Evolutionary conservation across 2,797 vertebrate genomes (phyloP).

Genomic region (Pseudopleuronectes americanus): DNA sequence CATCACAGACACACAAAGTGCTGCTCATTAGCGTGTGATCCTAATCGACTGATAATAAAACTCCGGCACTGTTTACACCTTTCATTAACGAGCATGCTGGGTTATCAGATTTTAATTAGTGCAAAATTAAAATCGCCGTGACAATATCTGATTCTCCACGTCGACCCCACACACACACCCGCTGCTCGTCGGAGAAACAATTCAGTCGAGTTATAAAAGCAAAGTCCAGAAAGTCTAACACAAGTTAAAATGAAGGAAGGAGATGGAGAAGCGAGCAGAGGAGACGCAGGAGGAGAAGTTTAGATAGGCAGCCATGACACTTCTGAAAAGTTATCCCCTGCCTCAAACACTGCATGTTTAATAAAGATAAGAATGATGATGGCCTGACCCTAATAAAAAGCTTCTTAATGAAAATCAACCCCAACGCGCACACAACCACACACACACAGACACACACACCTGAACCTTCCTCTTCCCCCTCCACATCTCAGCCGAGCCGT

Average conservation of each 20-base stretch:
- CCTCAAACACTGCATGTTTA: neutral
- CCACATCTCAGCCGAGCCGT: slow-evolving; percentile 16
- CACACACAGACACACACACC: neutral
- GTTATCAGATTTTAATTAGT: slow-evolving; percentile 41
- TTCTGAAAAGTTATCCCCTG: neutral
- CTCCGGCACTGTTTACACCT: slow-evolving; percentile 1
- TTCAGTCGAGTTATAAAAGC: too few relatives aligned
- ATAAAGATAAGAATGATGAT: neutral
- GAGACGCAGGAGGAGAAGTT: too few relatives aligned
- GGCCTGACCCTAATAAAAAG: neutral
- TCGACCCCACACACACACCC: neutral
- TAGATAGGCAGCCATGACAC: neutral
- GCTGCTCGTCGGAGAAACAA: neutral
- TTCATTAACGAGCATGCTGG: slow-evolving; percentile 6
- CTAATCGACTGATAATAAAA: neutral
- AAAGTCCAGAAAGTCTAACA: too few relatives aligned
- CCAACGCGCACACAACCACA: neutral
- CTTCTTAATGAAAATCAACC: neutral
- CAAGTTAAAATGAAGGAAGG: too few relatives aligned
- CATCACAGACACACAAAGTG: neutral
- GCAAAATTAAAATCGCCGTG: slow-evolving; percentile 4
- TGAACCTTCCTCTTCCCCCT: neutral
- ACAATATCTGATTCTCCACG: neutral
- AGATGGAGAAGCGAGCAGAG: neutral
- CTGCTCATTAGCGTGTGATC: neutral